Base-by-base conservation (phyloP, 2,888 invertebrate species). In the Iselma pallidipennis region DNA sequence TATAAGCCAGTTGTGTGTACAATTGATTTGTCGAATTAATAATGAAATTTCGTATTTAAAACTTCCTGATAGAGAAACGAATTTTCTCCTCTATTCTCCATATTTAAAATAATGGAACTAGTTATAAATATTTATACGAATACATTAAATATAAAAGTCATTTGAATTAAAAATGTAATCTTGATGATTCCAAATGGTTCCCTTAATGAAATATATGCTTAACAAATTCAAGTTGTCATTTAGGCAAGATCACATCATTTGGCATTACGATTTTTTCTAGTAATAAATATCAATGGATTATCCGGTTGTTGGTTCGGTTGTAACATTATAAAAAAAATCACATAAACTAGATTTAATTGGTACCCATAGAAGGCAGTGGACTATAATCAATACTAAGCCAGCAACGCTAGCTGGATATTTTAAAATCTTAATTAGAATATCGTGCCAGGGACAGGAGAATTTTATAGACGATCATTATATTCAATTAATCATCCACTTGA, bases 401-500 rank as follows among this genome's bases (percentile, higher is more conserved):
- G n/a, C 51, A 52, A 61, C 37, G 49, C 48, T 37, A 23, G 33
- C 33, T 61, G 56, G 56, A 37, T 16, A 10, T 37, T 56, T 57
- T 56, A 56, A 61, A 61, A 56, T 61, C 61, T 61, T 61, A 61
- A 61, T 61, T 61, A 61, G 52, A 53, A 61, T 61, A 57, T 61
- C 61, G 55, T 53, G 61, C 61, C 25, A 57, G 53, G 49, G 56
- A n/a, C 49, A 50, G 52, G 55, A 33, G 62, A 58, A 58, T 55
- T 58, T 62, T 25, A 49, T 48, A 62, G 57, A 62, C 58, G 55
- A 37, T 55, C 45, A 62, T 62, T 61, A 57, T 50, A 57, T 61
- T 62, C 58, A 59, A 62, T 62, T 62, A 62, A 62, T 62, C 62
- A 62, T 62, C 62, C 49, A 55, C 21, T 51, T 62, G 59, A 62